A percentile compares a stretch with the other conserved stretches of the same genome.
phyloP scores from a whole-genome alignment of 1,140 invertebrate species.

The Drosophila elegans region DNA sequence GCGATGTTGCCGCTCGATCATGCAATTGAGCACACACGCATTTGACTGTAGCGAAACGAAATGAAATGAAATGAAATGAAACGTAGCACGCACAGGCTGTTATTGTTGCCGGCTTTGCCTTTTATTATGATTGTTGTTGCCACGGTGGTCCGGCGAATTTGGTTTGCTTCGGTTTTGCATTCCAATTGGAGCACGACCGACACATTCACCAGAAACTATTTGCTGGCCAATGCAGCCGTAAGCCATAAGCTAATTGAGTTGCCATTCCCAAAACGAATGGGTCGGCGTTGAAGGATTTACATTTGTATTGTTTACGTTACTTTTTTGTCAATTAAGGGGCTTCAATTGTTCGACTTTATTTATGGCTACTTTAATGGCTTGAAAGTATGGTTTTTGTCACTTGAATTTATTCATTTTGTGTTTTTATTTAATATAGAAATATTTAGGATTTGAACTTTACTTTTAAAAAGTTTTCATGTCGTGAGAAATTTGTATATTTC shows the following conservation, averaged over 20 bases:
- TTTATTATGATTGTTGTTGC: conserved; percentile 51
- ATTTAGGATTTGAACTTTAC: no score
- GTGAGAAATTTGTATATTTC: neutral
- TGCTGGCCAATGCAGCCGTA: conserved; percentile 52
- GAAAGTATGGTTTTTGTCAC: neutral
- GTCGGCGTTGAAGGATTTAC: conserved; percentile 44
- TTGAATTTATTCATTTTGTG: neutral
- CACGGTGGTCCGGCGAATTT: conserved; percentile 70
- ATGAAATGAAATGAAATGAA: conserved; percentile 82
- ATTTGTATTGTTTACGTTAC: neutral
- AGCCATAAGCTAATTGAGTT: conserved; percentile 65
- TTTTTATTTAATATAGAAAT: no score
- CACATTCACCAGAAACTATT: conserved; percentile 66
- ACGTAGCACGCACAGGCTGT: conserved; percentile 73
- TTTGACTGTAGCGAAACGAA: conserved; percentile 81
- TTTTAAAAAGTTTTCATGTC: neutral
- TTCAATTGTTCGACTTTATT: neutral
- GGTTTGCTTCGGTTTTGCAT: conserved; percentile 72
- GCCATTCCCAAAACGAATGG: conserved; percentile 51
- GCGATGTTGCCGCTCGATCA: conserved; percentile 63
- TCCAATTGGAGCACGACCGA: conserved; percentile 80
- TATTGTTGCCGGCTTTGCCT: conserved; percentile 22
- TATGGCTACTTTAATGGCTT: neutral
- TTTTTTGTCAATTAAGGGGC: conserved; percentile 8
- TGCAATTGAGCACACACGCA: conserved; percentile 81